phyloP scores from a whole-genome alignment of 2,113 vertebrate species.

The Salvelinus fontinalis region DNA sequence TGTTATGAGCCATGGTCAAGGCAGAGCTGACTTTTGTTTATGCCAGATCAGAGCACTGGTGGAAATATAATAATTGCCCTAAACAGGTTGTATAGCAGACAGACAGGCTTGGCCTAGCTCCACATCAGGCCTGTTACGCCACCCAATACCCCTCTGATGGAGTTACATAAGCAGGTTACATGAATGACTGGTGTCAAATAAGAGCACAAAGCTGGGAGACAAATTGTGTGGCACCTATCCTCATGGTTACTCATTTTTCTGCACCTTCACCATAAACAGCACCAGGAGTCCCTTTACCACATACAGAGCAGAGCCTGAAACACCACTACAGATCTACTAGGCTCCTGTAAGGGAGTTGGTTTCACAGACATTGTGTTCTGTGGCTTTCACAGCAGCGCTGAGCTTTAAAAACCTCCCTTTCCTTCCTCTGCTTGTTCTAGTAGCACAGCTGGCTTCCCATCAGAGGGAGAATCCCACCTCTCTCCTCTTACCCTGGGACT shows the following conservation, averaged over 20 bases:
- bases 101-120: neutral
- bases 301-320: neutral
- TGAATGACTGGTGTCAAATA: neutral
- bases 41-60: neutral
- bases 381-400: constrained; percentile 19
- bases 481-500: constrained; percentile 20
- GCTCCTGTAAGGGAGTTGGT: neutral
- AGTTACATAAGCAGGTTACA: neutral
- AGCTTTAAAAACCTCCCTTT: constrained; percentile 51
- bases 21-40: constrained; percentile 1
- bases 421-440: constrained; percentile 53
- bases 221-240: neutral
- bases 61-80: neutral
- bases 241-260: neutral
- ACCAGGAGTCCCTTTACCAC: neutral
- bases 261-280: neutral
- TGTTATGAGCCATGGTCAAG: neutral
- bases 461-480: constrained; percentile 37
- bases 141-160: neutral
- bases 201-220: neutral
- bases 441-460: constrained; percentile 38
- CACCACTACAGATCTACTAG: neutral
- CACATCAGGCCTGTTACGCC: neutral
- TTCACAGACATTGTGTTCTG: constrained; percentile 32
- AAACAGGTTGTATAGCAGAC: neutral